These are phyloP conservation scores for Myripristis jacobus DNA, from an alignment of 2,797 vertebrate genomes.

Conservation along the genomic window DNA sequence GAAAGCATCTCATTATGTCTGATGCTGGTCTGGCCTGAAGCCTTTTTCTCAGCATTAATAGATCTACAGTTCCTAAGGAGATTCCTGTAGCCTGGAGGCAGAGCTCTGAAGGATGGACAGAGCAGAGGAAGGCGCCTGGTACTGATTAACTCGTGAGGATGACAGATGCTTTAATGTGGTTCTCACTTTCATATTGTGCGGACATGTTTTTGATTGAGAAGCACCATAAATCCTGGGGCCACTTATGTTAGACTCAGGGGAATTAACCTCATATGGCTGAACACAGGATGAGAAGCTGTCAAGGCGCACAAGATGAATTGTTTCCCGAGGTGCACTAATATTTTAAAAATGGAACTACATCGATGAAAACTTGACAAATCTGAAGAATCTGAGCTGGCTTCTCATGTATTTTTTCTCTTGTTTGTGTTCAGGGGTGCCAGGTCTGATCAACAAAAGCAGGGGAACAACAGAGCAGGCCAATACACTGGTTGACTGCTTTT, in stretches of 20 bases:
- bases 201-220: conserved; percentile 64
- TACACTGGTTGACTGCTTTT: too few relatives aligned
- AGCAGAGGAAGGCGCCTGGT: conserved; percentile 59
- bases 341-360: too few relatives aligned
- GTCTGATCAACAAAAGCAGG: too few relatives aligned
- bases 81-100: conserved; percentile 69
- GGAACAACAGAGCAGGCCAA: too few relatives aligned
- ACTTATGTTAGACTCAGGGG: conserved; percentile 45
- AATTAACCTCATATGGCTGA: conserved; percentile 64
- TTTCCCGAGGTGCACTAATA: conserved; percentile 14
- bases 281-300: conserved; percentile 57
- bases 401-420: too few relatives aligned
- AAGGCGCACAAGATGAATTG: conserved; percentile 58
- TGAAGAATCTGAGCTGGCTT: too few relatives aligned
- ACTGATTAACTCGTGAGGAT: conserved; percentile 74
- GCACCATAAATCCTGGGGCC: conserved; percentile 52
- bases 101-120: conserved; percentile 57
- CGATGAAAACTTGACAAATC: too few relatives aligned
- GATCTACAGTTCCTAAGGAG: conserved; percentile 7
- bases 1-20: conserved; percentile 53
- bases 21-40: conserved; percentile 34
- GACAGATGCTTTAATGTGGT: conserved; percentile 79
- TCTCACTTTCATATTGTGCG: conserved; percentile 63
- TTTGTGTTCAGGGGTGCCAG: too few relatives aligned
- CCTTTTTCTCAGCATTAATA: conserved; percentile 21